Base-by-base conservation (phyloP, 2,797 vertebrate genomes). In the Rachycentron canadum region DNA sequence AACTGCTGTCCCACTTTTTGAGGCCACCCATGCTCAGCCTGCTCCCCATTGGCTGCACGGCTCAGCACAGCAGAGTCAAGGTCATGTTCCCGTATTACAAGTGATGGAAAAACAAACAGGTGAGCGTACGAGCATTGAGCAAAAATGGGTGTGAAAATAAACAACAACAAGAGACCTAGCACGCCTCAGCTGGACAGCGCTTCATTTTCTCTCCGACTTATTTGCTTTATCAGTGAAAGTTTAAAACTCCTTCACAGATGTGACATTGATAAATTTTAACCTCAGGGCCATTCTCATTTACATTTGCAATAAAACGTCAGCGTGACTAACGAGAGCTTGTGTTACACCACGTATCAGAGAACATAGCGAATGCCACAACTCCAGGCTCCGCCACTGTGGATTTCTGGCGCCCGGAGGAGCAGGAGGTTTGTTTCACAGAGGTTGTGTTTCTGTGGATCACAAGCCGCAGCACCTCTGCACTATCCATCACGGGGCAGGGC, bases 21-120 rank as follows among this genome's bases (percentile, higher is more conserved):
- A 84, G 93, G 88, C 94, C 94, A 94, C 94, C 93, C 91, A 60
- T 76, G 76, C 23, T 81, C 70, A 38, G 26, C 10, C 0, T 59
- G 28, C 36, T 76, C 57, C 69, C 47, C n/a, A 30, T 53, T 64
- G 41, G 49, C 56, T 26, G 2, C 14, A 32, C 40, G 12, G 58
- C 70, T 63, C 45, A 58, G 41, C 64, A 13, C 41, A 79, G 25
- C 36, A 21, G 79, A 89, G 88, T 88, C 93, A 92, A 93, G 92
- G 93, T 75, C 89, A 49, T 14, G 73, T 53, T 73, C 86, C 71
- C 85, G 69, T 71, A 73, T 77, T 87, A 73, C 52, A 85, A 83
- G 55, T 68, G 80, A 89, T 89, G 82, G 61, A 85, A 94, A 94
- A 94, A 91, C 92, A 95, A 95, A 94, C 76, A 92, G 78, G 77